Evolutionary conservation across 2,113 vertebrate species (phyloP), one percentile per base, ranked within the genome.

Genomic region (Oncorhynchus nerka): DNA sequence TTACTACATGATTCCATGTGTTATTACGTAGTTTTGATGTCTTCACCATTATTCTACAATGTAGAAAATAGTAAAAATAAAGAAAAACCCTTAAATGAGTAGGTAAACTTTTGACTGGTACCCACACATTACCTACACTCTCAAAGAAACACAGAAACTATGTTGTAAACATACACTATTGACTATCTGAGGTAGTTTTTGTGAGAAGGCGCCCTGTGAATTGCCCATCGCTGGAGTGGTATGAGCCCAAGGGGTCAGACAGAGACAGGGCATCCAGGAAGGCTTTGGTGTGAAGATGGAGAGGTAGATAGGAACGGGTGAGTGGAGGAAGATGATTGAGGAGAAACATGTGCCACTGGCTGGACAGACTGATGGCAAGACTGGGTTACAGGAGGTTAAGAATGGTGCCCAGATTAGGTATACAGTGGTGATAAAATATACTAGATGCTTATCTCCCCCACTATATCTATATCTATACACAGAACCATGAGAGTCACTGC

Each of bases 261-360:
- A 62, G 66, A 68, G 61, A 45, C 62, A 57, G 26, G 64, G 45
- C 61, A 28, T n/a, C 57, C 70, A 72, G 69, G 16, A 32, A 71
- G 48, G 39, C 67, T 49, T 48, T 28, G 61, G 11, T 19, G 26
- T 22, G 24, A 28, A 80, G 78, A 79, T 75, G 22, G 73, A 71
- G 16, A 32, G 7, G n/a, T 16, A 80, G 74, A 73, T 80, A 80
- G 70, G 48, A 26, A 19, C 32, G 72, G 64, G 70, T 80, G 74
- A 74, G 79, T 16, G 68, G 32, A 64, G 24, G 28, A 78, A 24
- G 61, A 61, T 20, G 13, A 65, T 19, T 49, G 61, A 74, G 61
- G 64, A 74, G 26, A 75, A 66, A 67, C 73, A 34, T 16, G 45
- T 45, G 15, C 16, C 59, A 67, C 39, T 12, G 39, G 45, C 30